Conservation (phyloP, 2,888 invertebrate genomes). For the Ryuthela nishihirai region DNA sequence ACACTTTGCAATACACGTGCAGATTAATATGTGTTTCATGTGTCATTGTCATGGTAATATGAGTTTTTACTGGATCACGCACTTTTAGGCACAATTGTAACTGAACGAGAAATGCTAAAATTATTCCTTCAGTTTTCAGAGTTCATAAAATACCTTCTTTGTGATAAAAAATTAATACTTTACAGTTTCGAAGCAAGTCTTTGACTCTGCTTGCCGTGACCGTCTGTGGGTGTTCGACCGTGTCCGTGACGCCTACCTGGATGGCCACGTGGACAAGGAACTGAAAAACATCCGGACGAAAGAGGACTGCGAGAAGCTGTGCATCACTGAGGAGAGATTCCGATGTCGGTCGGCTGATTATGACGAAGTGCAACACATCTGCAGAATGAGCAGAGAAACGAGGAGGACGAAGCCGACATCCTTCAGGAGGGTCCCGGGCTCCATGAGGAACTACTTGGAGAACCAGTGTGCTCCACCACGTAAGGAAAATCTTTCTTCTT, state of each 20-base stretch:
- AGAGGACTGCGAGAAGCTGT: slow-evolving; percentile 54
- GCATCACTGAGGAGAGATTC: slow-evolving; percentile 55
- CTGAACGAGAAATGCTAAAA: no score
- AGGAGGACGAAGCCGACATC: slow-evolving; percentile 56
- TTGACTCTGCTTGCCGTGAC: slow-evolving; percentile 48
- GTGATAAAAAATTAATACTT: no score
- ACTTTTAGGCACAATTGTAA: no score
- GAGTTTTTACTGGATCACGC: no score
- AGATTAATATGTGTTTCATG: no score
- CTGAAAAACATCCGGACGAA: slow-evolving; percentile 49
- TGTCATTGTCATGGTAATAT: no score
- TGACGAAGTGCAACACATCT: slow-evolving; percentile 53
- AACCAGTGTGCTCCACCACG: slow-evolving; percentile 55
- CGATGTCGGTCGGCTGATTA: slow-evolving; percentile 57
- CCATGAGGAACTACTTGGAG: slow-evolving; percentile 56
- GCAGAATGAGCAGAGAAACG: slow-evolving; percentile 55
- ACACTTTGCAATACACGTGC: no score
- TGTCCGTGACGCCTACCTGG: slow-evolving; percentile 53
- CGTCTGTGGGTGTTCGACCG: slow-evolving; percentile 56
- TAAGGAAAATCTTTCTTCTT: no score
- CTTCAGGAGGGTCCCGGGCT: slow-evolving; percentile 50
- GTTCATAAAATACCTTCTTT: no score
- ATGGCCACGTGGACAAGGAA: slow-evolving; percentile 52
- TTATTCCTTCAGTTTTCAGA: no score
- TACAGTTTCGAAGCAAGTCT: slow-evolving; percentile 48